These are phyloP conservation scores for Drosophila hydei DNA, from an alignment of 1,140 invertebrate genomes.

Conservation along the genomic window DNA sequence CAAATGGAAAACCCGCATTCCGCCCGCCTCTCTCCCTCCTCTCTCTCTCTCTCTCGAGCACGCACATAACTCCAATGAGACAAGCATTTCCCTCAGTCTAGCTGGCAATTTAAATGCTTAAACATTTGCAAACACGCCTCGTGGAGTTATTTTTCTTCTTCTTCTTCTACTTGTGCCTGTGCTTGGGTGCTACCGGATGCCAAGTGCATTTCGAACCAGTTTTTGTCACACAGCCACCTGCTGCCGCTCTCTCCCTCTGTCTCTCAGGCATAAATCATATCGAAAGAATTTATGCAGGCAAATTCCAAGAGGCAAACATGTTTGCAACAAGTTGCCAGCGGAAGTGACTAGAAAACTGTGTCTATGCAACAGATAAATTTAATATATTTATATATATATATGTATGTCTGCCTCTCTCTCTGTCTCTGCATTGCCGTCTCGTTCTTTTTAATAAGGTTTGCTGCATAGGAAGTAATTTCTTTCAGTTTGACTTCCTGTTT, in stretches of 20 bases:
- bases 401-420: background rate
- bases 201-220: constrained; percentile 65
- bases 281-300: constrained; percentile 70
- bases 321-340: constrained; percentile 65
- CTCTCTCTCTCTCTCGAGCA: background rate
- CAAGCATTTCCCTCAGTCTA: constrained; percentile 17
- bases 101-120: constrained; percentile 37
- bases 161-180: background rate
- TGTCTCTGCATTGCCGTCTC: background rate
- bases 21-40: background rate
- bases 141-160: constrained; percentile 26
- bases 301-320: constrained; percentile 61
- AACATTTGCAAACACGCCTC: constrained; percentile 40
- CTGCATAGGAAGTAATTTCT: constrained; percentile 54
- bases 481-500: constrained; percentile 63
- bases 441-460: constrained; percentile 41
- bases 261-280: constrained; percentile 62
- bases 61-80: constrained; percentile 35
- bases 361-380: constrained; percentile 10
- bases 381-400: background rate
- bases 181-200: constrained; percentile 54
- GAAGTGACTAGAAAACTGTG: constrained; percentile 58
- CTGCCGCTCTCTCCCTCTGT: background rate
- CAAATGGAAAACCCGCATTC: constrained; percentile 23
- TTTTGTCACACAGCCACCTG: constrained; percentile 20